Evolutionary conservation across 2,888 invertebrate genomes (phyloP).

Genomic region (Keiferia lycopersicella): DNA sequence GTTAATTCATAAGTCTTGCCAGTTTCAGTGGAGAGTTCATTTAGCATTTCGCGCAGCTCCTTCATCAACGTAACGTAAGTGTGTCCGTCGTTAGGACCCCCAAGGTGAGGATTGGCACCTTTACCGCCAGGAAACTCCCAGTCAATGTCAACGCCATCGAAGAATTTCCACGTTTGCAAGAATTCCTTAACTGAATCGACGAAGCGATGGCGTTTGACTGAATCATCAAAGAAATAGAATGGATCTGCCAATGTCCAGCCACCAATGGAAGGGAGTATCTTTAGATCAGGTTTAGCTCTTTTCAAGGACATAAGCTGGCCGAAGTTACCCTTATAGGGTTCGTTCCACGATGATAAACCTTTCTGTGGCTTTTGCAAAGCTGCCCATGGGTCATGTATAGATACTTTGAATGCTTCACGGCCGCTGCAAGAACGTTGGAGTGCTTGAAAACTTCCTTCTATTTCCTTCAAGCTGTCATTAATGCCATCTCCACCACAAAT

Average conservation of each 20-base stretch:
- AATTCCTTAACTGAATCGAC: slow-evolving; percentile 74
- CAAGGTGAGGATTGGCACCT: slow-evolving; percentile 72
- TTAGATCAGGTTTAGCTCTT: slow-evolving; percentile 70
- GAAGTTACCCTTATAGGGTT: slow-evolving; percentile 76
- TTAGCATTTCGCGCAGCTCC: slow-evolving; percentile 70
- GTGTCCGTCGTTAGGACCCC: slow-evolving; percentile 69
- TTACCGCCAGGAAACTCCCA: slow-evolving; percentile 79
- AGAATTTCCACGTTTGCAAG: slow-evolving; percentile 76
- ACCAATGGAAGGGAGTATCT: slow-evolving; percentile 72
- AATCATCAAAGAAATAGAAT: slow-evolving; percentile 72
- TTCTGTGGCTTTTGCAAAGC: slow-evolving; percentile 76
- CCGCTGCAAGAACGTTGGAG: slow-evolving; percentile 74
- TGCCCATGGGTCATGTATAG: slow-evolving; percentile 77
- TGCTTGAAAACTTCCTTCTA: slow-evolving; percentile 76
- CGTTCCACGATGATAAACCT: slow-evolving; percentile 73
- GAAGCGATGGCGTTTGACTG: slow-evolving; percentile 65
- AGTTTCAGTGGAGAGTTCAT: slow-evolving; percentile 64
- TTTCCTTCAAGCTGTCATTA: slow-evolving; percentile 77
- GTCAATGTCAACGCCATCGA: slow-evolving; percentile 75
- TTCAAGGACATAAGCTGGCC: slow-evolving; percentile 76
- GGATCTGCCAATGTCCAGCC: slow-evolving; percentile 77
- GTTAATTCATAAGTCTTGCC: slow-evolving; percentile 74
- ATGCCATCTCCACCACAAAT: slow-evolving; percentile 77
- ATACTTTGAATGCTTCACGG: slow-evolving; percentile 73
- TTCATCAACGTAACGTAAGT: slow-evolving; percentile 69